Conservation (phyloP, 2,113 vertebrate species). For the Etheostoma spectabile region DNA sequence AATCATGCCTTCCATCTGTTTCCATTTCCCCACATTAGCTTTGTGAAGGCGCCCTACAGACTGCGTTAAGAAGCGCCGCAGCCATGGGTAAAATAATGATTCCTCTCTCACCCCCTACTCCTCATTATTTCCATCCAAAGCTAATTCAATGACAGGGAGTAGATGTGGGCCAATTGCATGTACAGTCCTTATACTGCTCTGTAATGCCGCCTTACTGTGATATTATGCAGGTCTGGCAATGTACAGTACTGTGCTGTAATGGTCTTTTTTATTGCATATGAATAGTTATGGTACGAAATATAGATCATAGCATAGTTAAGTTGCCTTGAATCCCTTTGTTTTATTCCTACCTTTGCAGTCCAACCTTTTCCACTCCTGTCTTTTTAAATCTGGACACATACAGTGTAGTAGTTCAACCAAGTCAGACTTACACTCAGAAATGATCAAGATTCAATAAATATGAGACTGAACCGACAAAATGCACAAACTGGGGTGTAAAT, state of each 20-base stretch:
- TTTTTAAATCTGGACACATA: background rate
- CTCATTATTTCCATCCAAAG: slow-evolving; percentile 73
- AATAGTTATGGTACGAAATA: slow-evolving; percentile 42
- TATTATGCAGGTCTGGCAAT: slow-evolving; percentile 29
- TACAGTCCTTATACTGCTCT: slow-evolving; percentile 32
- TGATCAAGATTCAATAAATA: background rate
- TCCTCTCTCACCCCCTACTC: slow-evolving; percentile 62
- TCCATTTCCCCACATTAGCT: slow-evolving; percentile 75
- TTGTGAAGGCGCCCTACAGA: slow-evolving; percentile 68
- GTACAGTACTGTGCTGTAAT: slow-evolving; percentile 13
- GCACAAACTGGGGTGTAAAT: slow-evolving; percentile 38
- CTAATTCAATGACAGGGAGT: slow-evolving; percentile 56
- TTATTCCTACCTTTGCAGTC: background rate
- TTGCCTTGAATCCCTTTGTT: slow-evolving; percentile 11
- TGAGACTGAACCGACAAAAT: slow-evolving; percentile 13
- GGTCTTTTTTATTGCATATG: slow-evolving; percentile 34
- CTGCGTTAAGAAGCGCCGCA: slow-evolving; percentile 64
- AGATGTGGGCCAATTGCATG: slow-evolving; percentile 42
- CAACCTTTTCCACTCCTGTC: background rate
- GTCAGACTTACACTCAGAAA: background rate
- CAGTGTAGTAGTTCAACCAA: background rate
- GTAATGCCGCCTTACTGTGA: slow-evolving; percentile 43
- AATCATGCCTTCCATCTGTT: slow-evolving; percentile 80
- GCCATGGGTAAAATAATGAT: slow-evolving; percentile 78
- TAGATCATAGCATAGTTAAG: slow-evolving; percentile 22